phyloP scores from a whole-genome alignment of 2,797 vertebrate genomes.

The Pseudochirops cupreus region DNA sequence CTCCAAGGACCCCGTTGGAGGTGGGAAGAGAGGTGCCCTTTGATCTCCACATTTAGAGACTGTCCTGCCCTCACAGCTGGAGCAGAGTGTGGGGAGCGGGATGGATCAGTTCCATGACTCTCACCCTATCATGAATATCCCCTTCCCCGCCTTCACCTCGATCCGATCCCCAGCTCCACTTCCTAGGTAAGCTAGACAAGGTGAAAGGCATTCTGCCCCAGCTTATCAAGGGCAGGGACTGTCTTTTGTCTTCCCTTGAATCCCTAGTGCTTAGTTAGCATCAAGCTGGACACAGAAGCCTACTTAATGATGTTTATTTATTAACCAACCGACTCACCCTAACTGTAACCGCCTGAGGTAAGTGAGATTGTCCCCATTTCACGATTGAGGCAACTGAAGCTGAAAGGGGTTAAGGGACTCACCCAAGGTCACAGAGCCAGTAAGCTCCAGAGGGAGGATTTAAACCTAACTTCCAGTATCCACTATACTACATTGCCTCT shows the following conservation, averaged over 20 bases:
- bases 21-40: neutral
- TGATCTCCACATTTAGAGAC: too few relatives aligned
- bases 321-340: neutral
- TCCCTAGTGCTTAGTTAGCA: neutral
- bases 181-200: too few relatives aligned
- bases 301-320: neutral
- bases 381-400: neutral
- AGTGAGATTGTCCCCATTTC: neutral
- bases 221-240: neutral
- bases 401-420: neutral
- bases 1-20: neutral
- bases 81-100: too few relatives aligned
- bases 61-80: too few relatives aligned
- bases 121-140: too few relatives aligned
- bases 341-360: neutral
- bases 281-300: neutral
- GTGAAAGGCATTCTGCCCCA: too few relatives aligned
- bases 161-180: too few relatives aligned
- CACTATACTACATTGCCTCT: neutral
- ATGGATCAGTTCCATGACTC: too few relatives aligned
- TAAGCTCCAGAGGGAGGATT: neutral
- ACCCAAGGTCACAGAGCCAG: neutral
- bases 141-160: too few relatives aligned
- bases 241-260: neutral
- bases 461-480: neutral